Evolutionary conservation across 2,113 vertebrate species (phyloP).

Genomic region (Caranx melampygus): DNA sequence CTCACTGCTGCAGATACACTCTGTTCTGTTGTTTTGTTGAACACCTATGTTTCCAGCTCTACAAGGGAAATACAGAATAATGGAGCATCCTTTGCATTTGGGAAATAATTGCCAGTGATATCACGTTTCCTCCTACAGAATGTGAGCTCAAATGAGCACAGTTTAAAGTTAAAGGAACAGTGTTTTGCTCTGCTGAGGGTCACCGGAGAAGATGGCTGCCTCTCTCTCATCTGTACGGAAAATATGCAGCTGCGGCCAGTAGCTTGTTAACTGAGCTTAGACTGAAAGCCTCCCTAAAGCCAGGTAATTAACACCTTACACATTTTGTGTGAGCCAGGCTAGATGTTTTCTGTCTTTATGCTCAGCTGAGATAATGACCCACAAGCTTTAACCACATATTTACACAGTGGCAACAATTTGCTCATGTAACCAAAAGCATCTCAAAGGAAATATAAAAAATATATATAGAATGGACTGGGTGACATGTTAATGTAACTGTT

Average conservation of each 20-base stretch:
- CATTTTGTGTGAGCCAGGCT: background rate
- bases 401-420: background rate
- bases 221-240: background rate
- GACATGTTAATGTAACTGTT: no score
- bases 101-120: background rate
- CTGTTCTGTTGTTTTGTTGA: constrained; percentile 11
- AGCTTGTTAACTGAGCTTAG: background rate
- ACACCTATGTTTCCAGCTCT: constrained; percentile 8
- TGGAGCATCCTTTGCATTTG: background rate
- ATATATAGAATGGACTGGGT: no score
- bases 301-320: background rate
- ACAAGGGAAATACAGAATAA: background rate
- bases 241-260: background rate
- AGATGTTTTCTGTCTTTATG: background rate
- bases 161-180: background rate
- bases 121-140: background rate
- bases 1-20: background rate
- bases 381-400: background rate
- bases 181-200: background rate
- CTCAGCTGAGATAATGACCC: background rate
- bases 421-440: background rate
- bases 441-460: background rate
- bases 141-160: background rate
- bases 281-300: background rate
- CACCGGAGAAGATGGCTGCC: background rate